phyloP scores from a whole-genome alignment of 2,888 invertebrate species.

The Caradrina kadenii region DNA sequence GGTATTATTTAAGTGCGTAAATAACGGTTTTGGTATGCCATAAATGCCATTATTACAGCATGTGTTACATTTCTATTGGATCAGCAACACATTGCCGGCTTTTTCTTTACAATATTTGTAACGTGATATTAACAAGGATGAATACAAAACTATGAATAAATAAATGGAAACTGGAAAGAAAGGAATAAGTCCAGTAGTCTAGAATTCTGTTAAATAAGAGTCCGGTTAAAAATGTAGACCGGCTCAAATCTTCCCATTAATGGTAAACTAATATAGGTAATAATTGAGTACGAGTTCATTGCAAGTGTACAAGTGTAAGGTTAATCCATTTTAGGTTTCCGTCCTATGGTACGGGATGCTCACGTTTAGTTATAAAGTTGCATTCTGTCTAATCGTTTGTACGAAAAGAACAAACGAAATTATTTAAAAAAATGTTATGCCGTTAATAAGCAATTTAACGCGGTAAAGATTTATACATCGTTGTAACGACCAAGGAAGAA shows the following conservation, averaged over 20 bases:
- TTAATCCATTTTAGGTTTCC: neutral
- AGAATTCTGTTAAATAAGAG: too few relatives aligned
- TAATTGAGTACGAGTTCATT: too few relatives aligned
- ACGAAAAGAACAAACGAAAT: too few relatives aligned
- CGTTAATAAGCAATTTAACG: neutral
- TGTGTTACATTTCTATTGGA: slow-evolving; percentile 32
- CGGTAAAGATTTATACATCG: neutral
- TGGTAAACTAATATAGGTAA: too few relatives aligned
- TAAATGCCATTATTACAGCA: slow-evolving; percentile 34
- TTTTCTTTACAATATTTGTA: slow-evolving; percentile 7
- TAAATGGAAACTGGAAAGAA: neutral
- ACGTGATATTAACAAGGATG: slow-evolving; percentile 6
- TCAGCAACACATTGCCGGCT: slow-evolving; percentile 11
- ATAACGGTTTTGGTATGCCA: slow-evolving; percentile 35
- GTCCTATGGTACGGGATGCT: neutral
- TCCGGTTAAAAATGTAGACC: too few relatives aligned
- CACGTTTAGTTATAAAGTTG: too few relatives aligned
- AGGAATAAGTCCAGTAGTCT: too few relatives aligned
- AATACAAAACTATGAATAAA: neutral
- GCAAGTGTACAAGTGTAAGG: too few relatives aligned
- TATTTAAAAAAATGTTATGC: too few relatives aligned
- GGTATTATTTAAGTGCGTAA: slow-evolving; percentile 45
- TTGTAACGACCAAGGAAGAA: too few relatives aligned
- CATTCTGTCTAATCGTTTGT: too few relatives aligned
- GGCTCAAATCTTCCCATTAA: too few relatives aligned